Evolutionary conservation across 2,888 invertebrate species (phyloP), one percentile per base, ranked within the genome.

Genomic region (Cerastis leucographa): DNA sequence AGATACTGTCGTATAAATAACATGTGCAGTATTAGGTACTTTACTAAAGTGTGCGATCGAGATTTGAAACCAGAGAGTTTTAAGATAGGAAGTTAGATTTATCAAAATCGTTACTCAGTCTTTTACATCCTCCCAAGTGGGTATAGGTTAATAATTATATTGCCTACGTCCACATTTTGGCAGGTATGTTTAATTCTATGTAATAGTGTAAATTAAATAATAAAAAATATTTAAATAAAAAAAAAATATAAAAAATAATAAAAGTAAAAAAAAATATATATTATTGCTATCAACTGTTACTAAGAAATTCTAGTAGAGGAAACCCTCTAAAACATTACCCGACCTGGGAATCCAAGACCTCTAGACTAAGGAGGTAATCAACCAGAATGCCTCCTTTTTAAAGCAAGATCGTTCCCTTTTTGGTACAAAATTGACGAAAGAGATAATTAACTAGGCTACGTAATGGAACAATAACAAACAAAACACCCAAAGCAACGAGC

Each of bases 391-490:
- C 4, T 44, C 14, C 0, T 46, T 71, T 71, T 22, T 17, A 29
- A 35, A 56, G 8, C 0, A 44, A 56, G 9, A 35, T 35, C 9
- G 19, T 0, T 0, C 3, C 25, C 11, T 1, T 51, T n/a, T 51
- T 14, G 54, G 7, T 56, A 56, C 14, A 17, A 14, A 14, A 14
- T 29, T 29, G 59, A 29, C 17, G 2, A 3, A 25, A 29, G 7
- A 59, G 56, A 17, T 29, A 59, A 8, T 29, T 29, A 2, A 17
- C 49, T 7, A 9, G 22, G 51, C 61, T 7, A n/a, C 25, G 14
- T 61, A 35, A 42, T 12, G 19, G 29, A 25, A 40, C 25, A 42
- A 49, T 56, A 49, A 76, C 59, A 25, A 64, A 64, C 42, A 80
- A 71, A 71, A 56, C 46, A 59, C 2, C 2, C 49, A 46, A 22